These are phyloP conservation scores for Lymantria monacha DNA, from an alignment of 2,888 invertebrate species.

Conservation along the genomic window DNA sequence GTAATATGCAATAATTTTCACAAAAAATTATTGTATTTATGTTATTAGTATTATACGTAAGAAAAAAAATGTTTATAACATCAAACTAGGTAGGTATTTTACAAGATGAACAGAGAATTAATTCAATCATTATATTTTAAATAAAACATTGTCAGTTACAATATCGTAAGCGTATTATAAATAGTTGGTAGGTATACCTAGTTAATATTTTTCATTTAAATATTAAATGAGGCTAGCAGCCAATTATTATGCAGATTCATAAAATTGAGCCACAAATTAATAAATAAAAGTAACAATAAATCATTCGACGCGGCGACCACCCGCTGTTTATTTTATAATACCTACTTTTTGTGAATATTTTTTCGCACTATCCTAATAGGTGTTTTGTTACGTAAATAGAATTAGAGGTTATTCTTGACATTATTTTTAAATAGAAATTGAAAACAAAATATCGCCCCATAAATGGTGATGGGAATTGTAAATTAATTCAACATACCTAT, in stretches of 20 bases:
- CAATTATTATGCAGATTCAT: slow-evolving; percentile 36
- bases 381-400: slow-evolving; percentile 39
- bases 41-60: background rate
- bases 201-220: slow-evolving; percentile 20
- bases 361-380: slow-evolving; percentile 19
- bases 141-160: slow-evolving; percentile 2
- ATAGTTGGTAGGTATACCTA: slow-evolving; percentile 6
- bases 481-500: slow-evolving; percentile 40
- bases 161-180: slow-evolving; percentile 8
- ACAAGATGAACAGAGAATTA: background rate
- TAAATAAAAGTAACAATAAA: slow-evolving; percentile 55
- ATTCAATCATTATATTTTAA: background rate
- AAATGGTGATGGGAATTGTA: slow-evolving; percentile 19
- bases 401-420: slow-evolving; percentile 21
- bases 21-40: no score
- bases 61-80: background rate
- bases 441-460: slow-evolving; percentile 15
- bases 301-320: slow-evolving; percentile 55
- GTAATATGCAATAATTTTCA: no score
- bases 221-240: slow-evolving; percentile 25
- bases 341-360: slow-evolving; percentile 51
- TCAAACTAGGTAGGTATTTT: no score
- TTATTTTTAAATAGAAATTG: slow-evolving; percentile 27
- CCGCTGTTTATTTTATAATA: slow-evolving; percentile 52
- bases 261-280: slow-evolving; percentile 27